phyloP scores from a whole-genome alignment of 2,797 vertebrate species.

The Prionace glauca region DNA sequence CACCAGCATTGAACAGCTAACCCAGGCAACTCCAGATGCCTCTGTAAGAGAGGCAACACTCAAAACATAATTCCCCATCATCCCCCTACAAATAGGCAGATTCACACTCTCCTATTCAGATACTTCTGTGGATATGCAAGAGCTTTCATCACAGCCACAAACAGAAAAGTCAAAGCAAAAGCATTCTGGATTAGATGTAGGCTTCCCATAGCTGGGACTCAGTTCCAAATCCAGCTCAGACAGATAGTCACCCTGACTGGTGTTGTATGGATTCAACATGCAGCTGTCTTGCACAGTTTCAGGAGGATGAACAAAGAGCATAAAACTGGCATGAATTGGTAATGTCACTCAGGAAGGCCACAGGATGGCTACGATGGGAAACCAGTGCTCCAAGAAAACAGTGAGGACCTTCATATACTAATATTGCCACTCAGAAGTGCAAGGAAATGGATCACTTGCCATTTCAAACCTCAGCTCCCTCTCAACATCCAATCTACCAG shows the following conservation, averaged over 20 bases:
- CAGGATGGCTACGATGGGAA: background rate
- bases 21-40: background rate
- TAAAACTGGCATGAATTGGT: background rate
- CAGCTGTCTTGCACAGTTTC: background rate
- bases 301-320: background rate
- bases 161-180: background rate
- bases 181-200: background rate
- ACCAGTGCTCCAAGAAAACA: background rate
- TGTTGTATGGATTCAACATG: background rate
- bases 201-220: background rate
- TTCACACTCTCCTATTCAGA: background rate
- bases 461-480: background rate
- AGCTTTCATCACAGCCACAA: background rate
- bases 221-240: background rate
- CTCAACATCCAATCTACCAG: background rate
- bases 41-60: background rate
- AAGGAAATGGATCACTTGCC: background rate
- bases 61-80: background rate
- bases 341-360: background rate
- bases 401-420: background rate
- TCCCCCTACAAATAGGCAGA: background rate
- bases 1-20: background rate
- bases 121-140: too few relatives aligned
- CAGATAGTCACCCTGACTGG: background rate
- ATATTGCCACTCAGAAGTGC: background rate